Base-by-base conservation (phyloP, 2,888 invertebrate species). In the Sphecodes monilicornis region DNA sequence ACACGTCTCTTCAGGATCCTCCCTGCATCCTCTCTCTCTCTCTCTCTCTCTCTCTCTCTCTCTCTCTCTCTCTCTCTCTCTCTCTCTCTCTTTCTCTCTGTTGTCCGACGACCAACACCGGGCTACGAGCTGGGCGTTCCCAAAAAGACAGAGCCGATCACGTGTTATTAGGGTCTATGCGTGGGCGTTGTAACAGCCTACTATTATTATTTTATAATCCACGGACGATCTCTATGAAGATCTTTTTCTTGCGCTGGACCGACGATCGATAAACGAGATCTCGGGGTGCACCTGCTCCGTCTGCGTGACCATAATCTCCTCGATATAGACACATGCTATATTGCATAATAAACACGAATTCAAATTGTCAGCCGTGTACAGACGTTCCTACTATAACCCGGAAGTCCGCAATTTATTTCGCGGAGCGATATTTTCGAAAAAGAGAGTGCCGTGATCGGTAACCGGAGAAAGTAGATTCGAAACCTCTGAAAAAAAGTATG, bases 401-500 rank as follows among this genome's bases (percentile, higher is more conserved):
- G 50, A 50, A 50, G 50, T 50, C 50, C 3, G 50, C 50, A 50
- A n/a, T 50, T 50, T 50, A 50, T 50, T 50, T 46, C 2, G 46
- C 18, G 46, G 10, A 10, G 18, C 18, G 46, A n/a, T 78, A 46
- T 77, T 22, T 32, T 22, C 57, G 36, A 46, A 60, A 71, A 46
- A 64, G 70, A 66, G 36, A 57, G 76, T 77, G 64, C 60, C 46
- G n/a, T 64, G 66, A 72, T 43, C 46, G 70, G 32, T 60, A 29
- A 71, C 54, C 71, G 84, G 90, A 88, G 90, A 90, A 90, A 90
- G 90, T 88, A 83, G 84, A 90, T 83, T 90, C 86, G 86, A 86
- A 74, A 36, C 70, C 57, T 50, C 50, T 78, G 75, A 75, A 79
- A 82, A 84, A 75, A 76, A 76, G n/a, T 72, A 68, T 88, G 78